These are phyloP conservation scores for Grammomys dolichurus DNA, from an alignment of 2,113 vertebrate genomes.

Conservation along the genomic window DNA sequence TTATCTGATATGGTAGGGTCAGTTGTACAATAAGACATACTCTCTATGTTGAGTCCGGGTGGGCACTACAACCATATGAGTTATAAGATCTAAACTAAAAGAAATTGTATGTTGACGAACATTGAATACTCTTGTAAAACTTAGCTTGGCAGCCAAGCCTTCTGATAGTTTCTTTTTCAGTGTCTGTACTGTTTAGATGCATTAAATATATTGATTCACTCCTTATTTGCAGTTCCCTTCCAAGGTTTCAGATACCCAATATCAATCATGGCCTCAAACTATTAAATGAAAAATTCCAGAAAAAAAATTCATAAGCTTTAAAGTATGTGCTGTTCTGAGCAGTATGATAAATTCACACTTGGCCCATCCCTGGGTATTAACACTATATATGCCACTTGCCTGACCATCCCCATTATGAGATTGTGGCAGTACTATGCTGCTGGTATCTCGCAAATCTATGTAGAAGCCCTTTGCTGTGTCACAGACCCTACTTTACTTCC, in stretches of 20 bases:
- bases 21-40: not conserved
- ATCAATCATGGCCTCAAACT: not conserved
- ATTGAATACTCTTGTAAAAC: constrained; percentile 1
- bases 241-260: not conserved
- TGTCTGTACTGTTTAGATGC: not conserved
- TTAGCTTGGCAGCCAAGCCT: not conserved
- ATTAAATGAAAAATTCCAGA: not conserved
- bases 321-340: not conserved
- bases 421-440: too few relatives aligned
- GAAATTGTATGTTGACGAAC: not conserved
- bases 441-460: not conserved
- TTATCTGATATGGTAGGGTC: constrained; percentile 43
- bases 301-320: not conserved
- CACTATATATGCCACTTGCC: not conserved
- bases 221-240: not conserved
- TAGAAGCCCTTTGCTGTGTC: not conserved
- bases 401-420: not conserved
- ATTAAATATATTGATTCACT: not conserved
- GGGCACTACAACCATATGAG: not conserved
- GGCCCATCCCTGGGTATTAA: not conserved
- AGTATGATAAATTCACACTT: not conserved
- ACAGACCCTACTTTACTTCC: fast-evolving
- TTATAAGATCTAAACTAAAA: constrained; percentile 55
- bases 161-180: not conserved
- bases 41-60: not conserved